Evolutionary conservation across 2,797 vertebrate species (phyloP).

Genomic region (Pipistrellus pipistrellus): DNA sequence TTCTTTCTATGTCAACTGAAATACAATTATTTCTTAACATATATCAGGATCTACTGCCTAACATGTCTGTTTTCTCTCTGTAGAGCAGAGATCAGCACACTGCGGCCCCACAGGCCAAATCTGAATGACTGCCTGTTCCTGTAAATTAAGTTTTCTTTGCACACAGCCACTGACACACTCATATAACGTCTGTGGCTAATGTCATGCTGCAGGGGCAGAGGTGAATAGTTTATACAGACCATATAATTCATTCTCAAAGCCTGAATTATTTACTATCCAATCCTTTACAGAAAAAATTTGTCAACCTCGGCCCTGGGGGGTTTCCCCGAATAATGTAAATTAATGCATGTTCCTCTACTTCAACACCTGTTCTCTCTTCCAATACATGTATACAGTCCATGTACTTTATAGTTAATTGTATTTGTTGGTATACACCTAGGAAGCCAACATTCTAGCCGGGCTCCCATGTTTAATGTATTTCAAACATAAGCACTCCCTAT

Average conservation of each 20-base stretch:
- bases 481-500: neutral
- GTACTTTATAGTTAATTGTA: neutral
- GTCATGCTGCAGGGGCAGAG: neutral
- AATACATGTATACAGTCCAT: neutral
- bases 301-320: neutral
- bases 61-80: neutral
- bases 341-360: neutral
- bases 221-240: neutral
- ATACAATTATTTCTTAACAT: neutral
- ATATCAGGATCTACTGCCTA: neutral
- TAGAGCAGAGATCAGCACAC: neutral
- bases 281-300: neutral
- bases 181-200: neutral
- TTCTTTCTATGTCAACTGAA: constrained; percentile 4
- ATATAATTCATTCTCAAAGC: neutral
- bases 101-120: neutral
- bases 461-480: constrained; percentile 2
- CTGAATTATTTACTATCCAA: neutral
- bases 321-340: neutral
- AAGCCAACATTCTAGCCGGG: neutral
- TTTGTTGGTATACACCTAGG: neutral
- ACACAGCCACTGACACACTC: neutral
- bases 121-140: neutral
- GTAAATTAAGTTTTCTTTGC: constrained; percentile 10
- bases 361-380: neutral